Percentiles rank a stretch among this genome's conserved stretches.
Conservation (phyloP, 2,113 vertebrate species). For the Plotosus lineatus region DNA sequence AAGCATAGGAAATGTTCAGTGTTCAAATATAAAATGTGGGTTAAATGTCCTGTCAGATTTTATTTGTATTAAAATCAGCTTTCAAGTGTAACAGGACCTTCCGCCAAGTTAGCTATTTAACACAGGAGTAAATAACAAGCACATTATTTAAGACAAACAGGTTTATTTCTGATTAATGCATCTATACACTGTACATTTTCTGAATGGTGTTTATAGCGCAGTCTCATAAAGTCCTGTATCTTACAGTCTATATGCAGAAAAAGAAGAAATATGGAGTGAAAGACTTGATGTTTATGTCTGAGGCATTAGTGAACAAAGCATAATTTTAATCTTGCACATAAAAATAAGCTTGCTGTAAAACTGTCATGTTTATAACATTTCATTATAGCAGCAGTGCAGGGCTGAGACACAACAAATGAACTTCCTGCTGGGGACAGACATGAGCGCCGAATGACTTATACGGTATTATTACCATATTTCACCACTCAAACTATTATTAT, state of each 20-base stretch:
- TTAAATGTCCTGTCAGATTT: too few species aligned
- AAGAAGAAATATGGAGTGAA: conserved; percentile 37
- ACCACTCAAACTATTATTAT: background rate
- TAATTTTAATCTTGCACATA: conserved; percentile 89
- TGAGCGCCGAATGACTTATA: background rate
- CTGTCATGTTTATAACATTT: conserved; percentile 81
- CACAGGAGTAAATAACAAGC: background rate
- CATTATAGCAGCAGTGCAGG: conserved; percentile 91
- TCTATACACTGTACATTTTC: conserved; percentile 98
- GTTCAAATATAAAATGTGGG: too few species aligned
- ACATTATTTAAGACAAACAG: conserved; percentile 76
- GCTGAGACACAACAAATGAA: conserved; percentile 71
- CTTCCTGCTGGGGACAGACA: background rate
- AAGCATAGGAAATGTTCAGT: background rate
- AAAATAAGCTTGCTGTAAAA: conserved; percentile 88
- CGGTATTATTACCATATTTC: background rate
- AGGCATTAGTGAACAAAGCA: conserved; percentile 94
- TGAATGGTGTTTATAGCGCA: conserved; percentile 92
- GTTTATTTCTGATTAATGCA: conserved; percentile 95
- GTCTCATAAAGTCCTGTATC: conserved; percentile 92
- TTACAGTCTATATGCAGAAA: conserved; percentile 82
- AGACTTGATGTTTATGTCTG: conserved; percentile 79
- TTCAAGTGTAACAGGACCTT: background rate
- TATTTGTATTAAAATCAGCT: background rate
- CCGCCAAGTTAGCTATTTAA: background rate